Base-by-base conservation (phyloP, 2,113 vertebrate genomes). In the Amphiprion ocellaris region DNA sequence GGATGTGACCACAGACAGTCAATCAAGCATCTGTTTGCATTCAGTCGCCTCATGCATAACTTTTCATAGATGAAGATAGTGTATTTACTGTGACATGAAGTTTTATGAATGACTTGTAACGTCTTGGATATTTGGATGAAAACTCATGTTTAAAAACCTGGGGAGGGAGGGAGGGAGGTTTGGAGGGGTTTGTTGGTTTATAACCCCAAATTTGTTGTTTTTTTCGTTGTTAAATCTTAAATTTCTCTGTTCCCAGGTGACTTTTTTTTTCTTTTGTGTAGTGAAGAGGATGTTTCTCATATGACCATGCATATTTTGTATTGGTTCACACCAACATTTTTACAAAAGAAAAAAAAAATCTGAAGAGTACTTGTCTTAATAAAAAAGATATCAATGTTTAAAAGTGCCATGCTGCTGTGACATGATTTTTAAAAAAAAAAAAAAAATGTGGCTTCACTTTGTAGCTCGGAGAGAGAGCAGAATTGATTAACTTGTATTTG, bases 331-430 rank as follows among this genome's bases (percentile, higher is more conserved):
- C 92, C 86, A 91, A 94, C 94, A 94, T 95, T 95, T 95, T 95
- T 95, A 95, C 93, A 95, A 92, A 95, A 92, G 81, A 84, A 94
- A 92, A 89, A 92, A 87, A 90, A 90, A 90, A 91, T 90, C 86
- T 84, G 88, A 95, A 91, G 93, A 95, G 95, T 95, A 90, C 92
- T 95, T 95, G 95, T 95, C 94, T 95, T 95, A 95, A 95, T 95
- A 95, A 95, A 95, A 21, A 95, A 94, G 87, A 92, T 94, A 91
- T 95, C 92, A 94, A 95, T 95, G 95, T 95, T 94, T 90, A 90
- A 93, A 90, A 61, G 56, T 23, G 33, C 10, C 33, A 81, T 69
- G 72, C 47, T 53, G 50, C 66, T 85, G 72, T 92, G 46, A 80
- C 26, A 86, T 67, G 44, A 63, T 82, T 39, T 66, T 41, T 49